Conservation (phyloP, 2,797 vertebrate genomes). For the Aphelocoma californica region DNA sequence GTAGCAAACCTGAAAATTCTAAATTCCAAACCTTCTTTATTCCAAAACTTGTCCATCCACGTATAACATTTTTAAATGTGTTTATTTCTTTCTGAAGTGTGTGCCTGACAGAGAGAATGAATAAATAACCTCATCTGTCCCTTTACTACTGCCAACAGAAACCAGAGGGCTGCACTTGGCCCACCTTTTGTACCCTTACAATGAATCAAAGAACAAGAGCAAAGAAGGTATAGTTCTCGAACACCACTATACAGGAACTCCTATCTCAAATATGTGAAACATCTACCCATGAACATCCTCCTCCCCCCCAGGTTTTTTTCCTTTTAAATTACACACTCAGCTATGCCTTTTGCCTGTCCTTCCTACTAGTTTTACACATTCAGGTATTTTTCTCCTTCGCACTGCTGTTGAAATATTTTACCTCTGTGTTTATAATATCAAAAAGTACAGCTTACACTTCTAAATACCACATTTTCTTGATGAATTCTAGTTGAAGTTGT, state of each 20-base stretch:
- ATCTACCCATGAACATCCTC: not conserved
- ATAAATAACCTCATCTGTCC: not conserved
- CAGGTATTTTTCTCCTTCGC: not conserved
- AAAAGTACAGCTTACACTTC: not conserved
- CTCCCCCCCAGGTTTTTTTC: rapidly evolving
- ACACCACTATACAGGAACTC: not conserved
- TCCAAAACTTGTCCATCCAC: not conserved
- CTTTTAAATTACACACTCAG: not conserved
- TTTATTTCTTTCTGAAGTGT: not conserved
- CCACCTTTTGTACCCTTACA: not conserved
- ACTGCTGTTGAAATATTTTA: not conserved
- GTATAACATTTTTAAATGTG: not conserved
- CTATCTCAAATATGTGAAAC: not conserved
- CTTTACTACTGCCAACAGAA: not conserved
- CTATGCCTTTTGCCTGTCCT: not conserved
- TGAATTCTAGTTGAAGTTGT: not conserved
- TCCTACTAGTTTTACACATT: not conserved
- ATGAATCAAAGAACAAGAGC: not conserved
- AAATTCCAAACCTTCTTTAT: not conserved
- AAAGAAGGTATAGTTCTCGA: not conserved
- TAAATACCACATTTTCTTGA: not conserved
- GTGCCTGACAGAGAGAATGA: not conserved
- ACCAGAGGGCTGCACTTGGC: not conserved
- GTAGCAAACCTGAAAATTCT: not conserved
- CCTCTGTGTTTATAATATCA: not conserved